Percentiles rank a stretch among this genome's conserved stretches.
These are phyloP conservation scores for Scaptomyza caliginosa DNA, from an alignment of 2,888 invertebrate species.

Conservation along the genomic window DNA sequence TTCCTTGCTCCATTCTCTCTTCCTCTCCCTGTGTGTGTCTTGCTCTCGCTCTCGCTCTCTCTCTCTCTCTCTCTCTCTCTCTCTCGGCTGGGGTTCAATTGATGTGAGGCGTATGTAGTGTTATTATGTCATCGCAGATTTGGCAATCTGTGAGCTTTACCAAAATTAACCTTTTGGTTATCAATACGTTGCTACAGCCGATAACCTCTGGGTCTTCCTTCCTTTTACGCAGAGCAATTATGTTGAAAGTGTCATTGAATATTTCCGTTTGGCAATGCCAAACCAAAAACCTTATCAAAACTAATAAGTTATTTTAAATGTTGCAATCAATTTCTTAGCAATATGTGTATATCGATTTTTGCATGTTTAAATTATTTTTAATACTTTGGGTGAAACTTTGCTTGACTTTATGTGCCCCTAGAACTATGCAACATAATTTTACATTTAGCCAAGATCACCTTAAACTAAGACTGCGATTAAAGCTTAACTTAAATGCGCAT, in stretches of 20 bases:
- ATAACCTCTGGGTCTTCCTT: conserved; percentile 53
- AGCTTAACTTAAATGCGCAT: conserved; percentile 42
- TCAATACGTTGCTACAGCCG: conserved; percentile 1
- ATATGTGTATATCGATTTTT: too few species aligned
- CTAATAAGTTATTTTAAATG: background rate
- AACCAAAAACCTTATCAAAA: background rate
- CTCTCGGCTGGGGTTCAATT: conserved; percentile 37
- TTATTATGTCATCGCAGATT: conserved; percentile 61
- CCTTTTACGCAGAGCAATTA: conserved; percentile 25
- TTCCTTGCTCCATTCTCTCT: conserved; percentile 27
- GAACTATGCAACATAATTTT: conserved; percentile 39
- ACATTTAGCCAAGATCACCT: background rate
- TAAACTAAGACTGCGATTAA: background rate
- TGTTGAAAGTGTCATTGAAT: conserved; percentile 41
- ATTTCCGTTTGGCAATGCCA: conserved; percentile 63
- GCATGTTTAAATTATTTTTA: too few species aligned
- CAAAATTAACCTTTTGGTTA: conserved; percentile 52
- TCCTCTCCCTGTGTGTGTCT: background rate
- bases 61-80: background rate
- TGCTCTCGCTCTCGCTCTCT: background rate
- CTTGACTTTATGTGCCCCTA: conserved; percentile 26
- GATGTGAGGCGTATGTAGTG: conserved; percentile 13
- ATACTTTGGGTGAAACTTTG: background rate
- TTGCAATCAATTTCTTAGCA: too few species aligned
- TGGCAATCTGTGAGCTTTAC: conserved; percentile 31